Base-by-base conservation (phyloP, 2,888 invertebrate species). In the Drosophila eohydei region DNA sequence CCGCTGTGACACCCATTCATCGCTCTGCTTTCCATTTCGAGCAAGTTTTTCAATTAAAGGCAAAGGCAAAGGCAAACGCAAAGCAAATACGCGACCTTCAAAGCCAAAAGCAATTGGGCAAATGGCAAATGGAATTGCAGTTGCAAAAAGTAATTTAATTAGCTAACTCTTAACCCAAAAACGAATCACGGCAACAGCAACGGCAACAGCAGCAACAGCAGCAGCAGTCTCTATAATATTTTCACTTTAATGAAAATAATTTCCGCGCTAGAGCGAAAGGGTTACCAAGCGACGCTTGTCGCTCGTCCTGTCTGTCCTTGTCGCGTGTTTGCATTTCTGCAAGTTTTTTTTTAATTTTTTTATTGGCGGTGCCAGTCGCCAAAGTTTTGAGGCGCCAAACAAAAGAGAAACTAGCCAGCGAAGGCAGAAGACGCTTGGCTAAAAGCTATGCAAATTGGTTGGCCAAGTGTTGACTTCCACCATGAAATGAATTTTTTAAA, bases 11-110 rank as follows among this genome's bases (percentile, higher is more conserved):
- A 8, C 46, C 8, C 51, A 16, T 12, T 6, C 14, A 8, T 11
- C 0, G 12, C 11, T 6, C 40, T n/a, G 9, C 54, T 54, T 54
- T 21, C 52, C 52, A 36, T 41, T 16, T 40, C 28, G 32, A n/a
- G 59, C 63, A 88, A 84, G 73, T 89, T 85, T 89, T 85, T 78
- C 88, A 89, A 89, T 85, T 89, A 85, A 80, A 80, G n/a, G 69
- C 56, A 65, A 71, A 26, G 62, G 54, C 44, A 72, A 64, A 43
- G 55, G 54, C 44, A 72, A 68, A 28, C 55, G 48, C 48, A 73
- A 71, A 54, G 56, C 68, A 79, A 79, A 77, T 74, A 60, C 50
- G 50, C 87, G 84, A 87, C 89, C 89, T 89, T 85, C 84, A 85
- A 89, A 79, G 71, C 82, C 66, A 75, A 82, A 57, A 63, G 28